Evolutionary conservation across 2,888 invertebrate genomes (phyloP), one percentile per base, ranked within the genome.

Genomic region (Eristalis pertinax): DNA sequence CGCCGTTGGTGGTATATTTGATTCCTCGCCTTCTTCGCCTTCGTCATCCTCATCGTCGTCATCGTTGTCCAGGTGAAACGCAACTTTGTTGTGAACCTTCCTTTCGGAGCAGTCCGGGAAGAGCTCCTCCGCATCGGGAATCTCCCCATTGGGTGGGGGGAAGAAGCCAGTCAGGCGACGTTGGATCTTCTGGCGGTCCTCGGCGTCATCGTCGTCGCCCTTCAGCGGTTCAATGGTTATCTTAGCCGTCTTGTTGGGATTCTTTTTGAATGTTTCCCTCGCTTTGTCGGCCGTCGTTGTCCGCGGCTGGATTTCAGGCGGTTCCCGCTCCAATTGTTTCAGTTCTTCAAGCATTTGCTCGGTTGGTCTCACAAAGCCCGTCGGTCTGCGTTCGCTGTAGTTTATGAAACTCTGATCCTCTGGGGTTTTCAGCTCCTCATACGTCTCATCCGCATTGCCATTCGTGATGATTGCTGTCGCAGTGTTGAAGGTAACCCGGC

Each of bases 61-160:
- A 2, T 58, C 32, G 29, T 58, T 73, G 0, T 73, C 62, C 13
- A 78, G 74, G 41, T 60, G 32, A 50, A 85, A 79, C 3, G 58
- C 32, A 1, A 83, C 78, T 62, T 67, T 78, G 41, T 68, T 24
- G 7, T 24, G 19, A 10, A 65, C 43, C 56, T 76, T 60, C 19
- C 69, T 24, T 41, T 67, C 63, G 5, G 19, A 29, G 26, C 41
- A 0, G 0, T 64, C 4, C 2, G 50, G 32, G 15, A 58, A 50
- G 19, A 91, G 78, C 13, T 90, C 89, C 64, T 90, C 90, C 80
- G 91, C 91, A 87, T 90, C 91, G 5, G 90, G 90, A 89, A 90
- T 91, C 78, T 92, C 91, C 38, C 92, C 91, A 10, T 91, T 91
- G 64, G 92, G 11, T 43, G 82, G 67, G 5, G 78, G 78, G 60